phyloP scores from a whole-genome alignment of 2,113 vertebrate species.

The Thomomys bottae region DNA sequence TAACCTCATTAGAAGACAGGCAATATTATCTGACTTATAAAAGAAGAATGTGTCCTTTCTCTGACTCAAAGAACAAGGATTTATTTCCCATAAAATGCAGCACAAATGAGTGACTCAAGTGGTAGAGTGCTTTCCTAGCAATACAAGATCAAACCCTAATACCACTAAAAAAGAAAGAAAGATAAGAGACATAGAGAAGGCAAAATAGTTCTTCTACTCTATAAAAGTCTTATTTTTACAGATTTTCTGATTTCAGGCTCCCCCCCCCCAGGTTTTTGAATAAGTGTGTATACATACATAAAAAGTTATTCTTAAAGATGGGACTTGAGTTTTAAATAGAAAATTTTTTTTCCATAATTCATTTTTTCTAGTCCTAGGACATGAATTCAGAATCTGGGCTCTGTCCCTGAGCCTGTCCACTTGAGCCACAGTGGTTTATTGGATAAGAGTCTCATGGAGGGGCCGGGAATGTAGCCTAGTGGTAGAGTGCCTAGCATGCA shows the following conservation, averaged over 20 bases:
- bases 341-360: background rate
- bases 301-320: background rate
- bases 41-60: background rate
- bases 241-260: background rate
- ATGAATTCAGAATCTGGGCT: too few species aligned
- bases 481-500: too few species aligned
- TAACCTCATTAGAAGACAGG: slow-evolving; percentile 23
- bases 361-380: too few species aligned
- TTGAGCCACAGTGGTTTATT: too few species aligned
- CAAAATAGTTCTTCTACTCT: background rate
- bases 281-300: background rate
- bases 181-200: background rate
- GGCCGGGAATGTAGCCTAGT: too few species aligned
- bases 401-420: too few species aligned
- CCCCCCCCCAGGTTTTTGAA: background rate
- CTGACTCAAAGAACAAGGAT: background rate
- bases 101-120: too few species aligned
- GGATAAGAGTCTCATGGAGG: too few species aligned
- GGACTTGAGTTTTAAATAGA: background rate
- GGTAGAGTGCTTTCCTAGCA: too few species aligned
- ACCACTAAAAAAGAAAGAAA: too few species aligned
- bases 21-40: background rate
- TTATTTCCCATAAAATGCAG: background rate
- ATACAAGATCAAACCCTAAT: too few species aligned
- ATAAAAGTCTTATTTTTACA: background rate